These are phyloP conservation scores for Montipora cactus DNA, from an alignment of 64 coral and sea anemone species.

Conservation along the genomic window DNA sequence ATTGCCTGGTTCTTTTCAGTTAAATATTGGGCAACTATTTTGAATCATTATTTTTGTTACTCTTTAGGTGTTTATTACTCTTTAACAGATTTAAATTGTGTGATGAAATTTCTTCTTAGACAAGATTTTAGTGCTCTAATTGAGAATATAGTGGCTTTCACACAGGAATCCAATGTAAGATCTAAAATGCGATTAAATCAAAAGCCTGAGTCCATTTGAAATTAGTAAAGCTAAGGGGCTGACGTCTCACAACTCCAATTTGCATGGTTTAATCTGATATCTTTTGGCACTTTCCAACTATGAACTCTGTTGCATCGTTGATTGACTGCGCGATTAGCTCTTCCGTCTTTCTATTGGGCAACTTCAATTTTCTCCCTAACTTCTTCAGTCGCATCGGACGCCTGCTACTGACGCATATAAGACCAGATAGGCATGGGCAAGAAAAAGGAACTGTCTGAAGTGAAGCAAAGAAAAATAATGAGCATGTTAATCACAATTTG, in stretches of 20 bases:
- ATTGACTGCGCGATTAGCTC: constrained; percentile 7
- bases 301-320: constrained; percentile 34
- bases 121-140: no score
- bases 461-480: not conserved
- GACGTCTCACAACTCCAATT: not conserved
- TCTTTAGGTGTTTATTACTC: no score
- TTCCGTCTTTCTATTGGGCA: constrained; percentile 10
- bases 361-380: constrained; percentile 48
- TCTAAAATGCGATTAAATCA: no score
- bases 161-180: no score
- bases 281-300: constrained; percentile 61
- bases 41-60: no score
- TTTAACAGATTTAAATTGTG: no score
- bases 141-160: no score
- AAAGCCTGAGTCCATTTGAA: no score
- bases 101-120: no score
- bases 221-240: no score
- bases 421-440: constrained; percentile 56
- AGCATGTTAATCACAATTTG: not conserved
- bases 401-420: constrained; percentile 54
- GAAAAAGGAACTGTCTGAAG: constrained; percentile 22
- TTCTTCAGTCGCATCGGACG: constrained; percentile 48
- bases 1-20: no score
- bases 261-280: not conserved
- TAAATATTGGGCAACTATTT: no score